Evolutionary conservation across 2,888 invertebrate genomes (phyloP), one percentile per base, ranked within the genome.

Genomic region (Perizoma affinitatum): DNA sequence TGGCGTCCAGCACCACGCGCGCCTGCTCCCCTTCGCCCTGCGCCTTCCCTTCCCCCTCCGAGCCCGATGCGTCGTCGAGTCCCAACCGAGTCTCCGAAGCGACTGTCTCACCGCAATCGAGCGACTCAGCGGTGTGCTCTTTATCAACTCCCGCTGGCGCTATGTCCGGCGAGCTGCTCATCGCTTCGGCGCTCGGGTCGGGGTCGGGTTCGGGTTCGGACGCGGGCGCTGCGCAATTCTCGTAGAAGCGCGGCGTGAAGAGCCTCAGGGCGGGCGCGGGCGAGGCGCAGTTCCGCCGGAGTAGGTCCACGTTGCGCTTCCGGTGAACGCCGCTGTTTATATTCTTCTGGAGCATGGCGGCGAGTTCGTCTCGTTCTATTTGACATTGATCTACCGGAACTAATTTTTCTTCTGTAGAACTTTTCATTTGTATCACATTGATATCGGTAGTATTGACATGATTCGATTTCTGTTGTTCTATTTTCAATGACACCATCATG

Each of bases 281-380:
- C 65, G 43, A 63, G n/a, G 61, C 4, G 1, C 82, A 70, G 57
- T 81, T 72, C 0, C 88, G 66, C 47, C 76, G 82, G 4, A 88
- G 60, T 2, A 90, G 67, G 6, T 82, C 72, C 0, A 82, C 79
- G 2, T 89, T 86, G 0, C 44, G 10, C 5, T 40, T n/a, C 6
- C n/a, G n/a, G n/a, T 10, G 0, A 77, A 63, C 0, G 75, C 22
- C 71, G 4, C 71, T 66, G 8, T 6, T 40, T 41, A 88, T 84
- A 70, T 79, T 77, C 0, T 65, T 72, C 63, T 75, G 81, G 0
- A 87, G 61, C 51, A 75, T 68, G 0, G 70, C 67, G 7, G 69
- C 75, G 36, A 81, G 69, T 46, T 59, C 58, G 5, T 33, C 58
- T 3, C 40, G 36, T 49, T 46, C 36, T 6, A 8, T 22, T 42